Evolutionary conservation across 2,797 vertebrate species (phyloP).

Genomic region (Poecilia gillii): DNA sequence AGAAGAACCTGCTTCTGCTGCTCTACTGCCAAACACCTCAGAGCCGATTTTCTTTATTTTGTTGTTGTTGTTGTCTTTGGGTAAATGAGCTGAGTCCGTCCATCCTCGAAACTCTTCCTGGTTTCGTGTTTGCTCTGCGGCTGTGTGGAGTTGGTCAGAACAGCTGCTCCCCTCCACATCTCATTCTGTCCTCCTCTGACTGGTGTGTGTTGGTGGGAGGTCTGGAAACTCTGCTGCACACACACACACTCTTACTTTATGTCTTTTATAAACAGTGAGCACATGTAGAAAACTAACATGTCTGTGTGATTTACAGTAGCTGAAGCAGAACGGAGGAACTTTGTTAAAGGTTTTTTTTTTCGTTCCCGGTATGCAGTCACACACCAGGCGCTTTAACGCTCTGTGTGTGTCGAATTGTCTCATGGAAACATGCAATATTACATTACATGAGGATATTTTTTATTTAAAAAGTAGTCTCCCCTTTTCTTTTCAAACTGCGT

Average conservation of each 20-base stretch:
- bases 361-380: not conserved
- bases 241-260: not conserved
- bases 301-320: not conserved
- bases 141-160: slow-evolving; percentile 72
- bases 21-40: not conserved
- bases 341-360: not conserved
- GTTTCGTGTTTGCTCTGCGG: slow-evolving; percentile 43
- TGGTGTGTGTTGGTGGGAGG: not conserved
- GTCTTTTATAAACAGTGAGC: not conserved
- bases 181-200: slow-evolving; percentile 47
- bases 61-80: not conserved
- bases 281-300: not conserved
- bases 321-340: not conserved
- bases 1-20: not conserved
- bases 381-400: not conserved
- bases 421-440: not conserved
- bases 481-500: not conserved
- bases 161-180: slow-evolving; percentile 57
- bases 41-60: not conserved
- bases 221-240: not conserved
- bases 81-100: not conserved
- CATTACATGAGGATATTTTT: not conserved
- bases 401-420: not conserved
- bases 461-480: not conserved
- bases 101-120: slow-evolving; percentile 10